Evolutionary conservation across 2,113 vertebrate species (phyloP), one percentile per base, ranked within the genome.

Genomic region (Larimichthys polyactis): DNA sequence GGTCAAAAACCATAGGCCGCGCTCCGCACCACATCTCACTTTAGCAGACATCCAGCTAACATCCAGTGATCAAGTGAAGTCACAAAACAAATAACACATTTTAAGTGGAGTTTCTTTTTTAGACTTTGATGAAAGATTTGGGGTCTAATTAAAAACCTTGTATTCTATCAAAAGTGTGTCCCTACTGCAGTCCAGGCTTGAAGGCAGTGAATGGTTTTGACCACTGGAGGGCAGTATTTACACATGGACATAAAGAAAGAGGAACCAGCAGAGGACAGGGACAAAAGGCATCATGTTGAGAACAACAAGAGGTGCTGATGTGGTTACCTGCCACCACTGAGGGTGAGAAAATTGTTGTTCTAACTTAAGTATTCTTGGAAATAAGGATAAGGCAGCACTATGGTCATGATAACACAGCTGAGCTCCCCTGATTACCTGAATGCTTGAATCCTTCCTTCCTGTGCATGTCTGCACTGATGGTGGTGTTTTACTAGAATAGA

Each of bases 161-260:
- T n/a, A 16, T 49, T 55, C 5, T 27, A 49, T 59, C 0, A 51
- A 14, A 32, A 54, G 14, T 12, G 12, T 63, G 7, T 3, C 7
- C 8, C 16, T 60, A 1, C 59, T 85, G 75, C 65, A 71, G 40
- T 84, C 57, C 71, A 83, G 59, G 22, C 12, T 0, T 20, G 19
- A n/a, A 16, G 27, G 60, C 64, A 83, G 48, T 83, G 19, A 22
- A 2, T 0, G 3, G 2, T 3, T 72, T 24, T 60, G 44, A 20
- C 87, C 92, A 81, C 84, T 85, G 3, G 93, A 72, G 88, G 82
- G 93, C 88, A 93, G 89, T 89, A 90, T 81, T 46, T 82, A 69
- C 64, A 80, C 82, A 79, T 48, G 24, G 22, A 36, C 32, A 63
- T 16, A 24, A 5, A 79, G 5, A 11, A 15, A 15, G 62, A n/a